Evolutionary conservation across 2,797 vertebrate genomes (phyloP).

Genomic region (Cygnus olor): DNA sequence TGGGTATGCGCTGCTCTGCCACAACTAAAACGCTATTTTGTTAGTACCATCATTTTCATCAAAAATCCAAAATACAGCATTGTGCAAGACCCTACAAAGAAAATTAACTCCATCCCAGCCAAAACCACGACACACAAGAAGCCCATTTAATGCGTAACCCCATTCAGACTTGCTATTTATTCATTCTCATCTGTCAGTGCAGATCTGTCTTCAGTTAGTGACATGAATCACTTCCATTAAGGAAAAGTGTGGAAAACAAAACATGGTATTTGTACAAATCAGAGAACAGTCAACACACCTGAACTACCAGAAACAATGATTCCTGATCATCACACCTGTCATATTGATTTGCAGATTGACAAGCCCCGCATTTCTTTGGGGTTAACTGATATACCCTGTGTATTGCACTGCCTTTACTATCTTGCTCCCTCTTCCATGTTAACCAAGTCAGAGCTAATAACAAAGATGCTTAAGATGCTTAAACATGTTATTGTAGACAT

Average conservation of each 20-base stretch:
- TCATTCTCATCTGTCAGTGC: not conserved
- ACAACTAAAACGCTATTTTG: no score
- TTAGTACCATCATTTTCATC: no score
- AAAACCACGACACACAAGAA: not conserved
- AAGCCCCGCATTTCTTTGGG: not conserved
- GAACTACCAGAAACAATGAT: not conserved
- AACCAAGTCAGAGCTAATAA: not conserved
- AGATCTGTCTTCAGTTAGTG: not conserved
- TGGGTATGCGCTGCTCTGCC: no score
- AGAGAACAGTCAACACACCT: not conserved
- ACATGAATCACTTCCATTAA: fast-evolving
- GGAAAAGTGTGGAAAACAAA: not conserved
- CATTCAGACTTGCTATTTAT: fast-evolving
- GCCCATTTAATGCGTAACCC: fast-evolving
- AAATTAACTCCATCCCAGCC: no score
- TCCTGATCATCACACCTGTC: not conserved
- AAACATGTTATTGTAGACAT: not conserved
- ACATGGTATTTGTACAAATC: not conserved
- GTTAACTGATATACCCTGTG: not conserved
- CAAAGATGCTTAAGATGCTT: not conserved
- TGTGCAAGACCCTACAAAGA: no score
- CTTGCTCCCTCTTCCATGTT: not conserved
- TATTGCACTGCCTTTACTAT: not conserved
- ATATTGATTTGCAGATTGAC: not conserved
- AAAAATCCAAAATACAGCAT: no score